Percentiles rank a stretch among this genome's conserved stretches.
These are phyloP conservation scores for Latheticus oryzae DNA, from an alignment of 2,888 invertebrate species.

Conservation along the genomic window DNA sequence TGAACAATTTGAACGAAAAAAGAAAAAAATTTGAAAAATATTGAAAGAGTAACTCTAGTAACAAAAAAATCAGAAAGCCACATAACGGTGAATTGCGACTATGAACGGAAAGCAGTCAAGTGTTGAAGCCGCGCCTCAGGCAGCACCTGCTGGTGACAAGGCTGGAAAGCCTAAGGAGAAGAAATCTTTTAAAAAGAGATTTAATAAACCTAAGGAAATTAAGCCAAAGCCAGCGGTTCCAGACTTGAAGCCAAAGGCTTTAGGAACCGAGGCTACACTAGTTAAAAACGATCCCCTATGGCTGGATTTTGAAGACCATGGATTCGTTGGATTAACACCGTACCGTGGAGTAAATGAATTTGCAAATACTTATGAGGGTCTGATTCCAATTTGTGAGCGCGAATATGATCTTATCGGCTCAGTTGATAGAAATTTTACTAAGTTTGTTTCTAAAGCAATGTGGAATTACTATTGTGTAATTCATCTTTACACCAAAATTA, in stretches of 20 bases:
- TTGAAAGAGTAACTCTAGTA: no score
- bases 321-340: neutral
- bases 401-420: neutral
- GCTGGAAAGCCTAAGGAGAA: neutral
- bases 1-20: no score
- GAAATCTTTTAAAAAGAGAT: neutral
- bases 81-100: neutral
- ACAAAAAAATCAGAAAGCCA: no score
- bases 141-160: neutral
- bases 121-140: slow-evolving; percentile 1
- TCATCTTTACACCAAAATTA: neutral
- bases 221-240: neutral
- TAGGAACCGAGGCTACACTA: neutral
- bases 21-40: no score
- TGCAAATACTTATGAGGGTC: neutral
- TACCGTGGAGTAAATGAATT: neutral
- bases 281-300: neutral
- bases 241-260: neutral
- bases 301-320: slow-evolving; percentile 1
- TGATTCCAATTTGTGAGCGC: neutral
- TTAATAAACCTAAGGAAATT: neutral
- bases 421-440: neutral
- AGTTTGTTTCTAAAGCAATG: neutral
- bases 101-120: neutral
- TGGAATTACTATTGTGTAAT: slow-evolving; percentile 1